Evolutionary conservation across 2,888 invertebrate genomes (phyloP).

Genomic region (Anoplius nigerrimus): DNA sequence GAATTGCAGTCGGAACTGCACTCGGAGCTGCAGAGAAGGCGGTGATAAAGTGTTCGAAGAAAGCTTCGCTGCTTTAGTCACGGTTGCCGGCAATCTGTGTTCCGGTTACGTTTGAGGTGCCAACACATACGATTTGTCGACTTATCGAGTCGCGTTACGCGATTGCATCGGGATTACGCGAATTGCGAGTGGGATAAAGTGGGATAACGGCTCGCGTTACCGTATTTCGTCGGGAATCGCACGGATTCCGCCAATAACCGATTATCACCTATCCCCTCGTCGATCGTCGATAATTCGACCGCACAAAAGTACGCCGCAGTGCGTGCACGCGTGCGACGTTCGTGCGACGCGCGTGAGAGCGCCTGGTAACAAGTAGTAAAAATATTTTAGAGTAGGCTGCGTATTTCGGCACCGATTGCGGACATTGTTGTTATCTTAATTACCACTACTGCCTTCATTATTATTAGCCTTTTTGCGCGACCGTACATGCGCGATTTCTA

Average conservation of each 20-base stretch:
- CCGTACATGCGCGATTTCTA: constrained; percentile 4
- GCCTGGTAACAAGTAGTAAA: constrained; percentile 51
- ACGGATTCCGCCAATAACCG: constrained; percentile 24
- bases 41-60: no score
- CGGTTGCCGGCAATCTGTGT: no score
- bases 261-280: constrained; percentile 32
- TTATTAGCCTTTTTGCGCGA: constrained; percentile 14
- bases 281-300: constrained; percentile 7
- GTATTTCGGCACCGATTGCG: constrained; percentile 40
- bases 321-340: no score
- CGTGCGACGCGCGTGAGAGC: background rate
- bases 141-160: background rate
- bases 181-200: background rate
- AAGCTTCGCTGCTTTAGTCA: no score
- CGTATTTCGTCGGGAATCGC: constrained; percentile 16
- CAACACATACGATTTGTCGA: no score
- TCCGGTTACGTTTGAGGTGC: no score
- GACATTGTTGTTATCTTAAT: constrained; percentile 48
- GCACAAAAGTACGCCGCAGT: constrained; percentile 19
- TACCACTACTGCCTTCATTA: constrained; percentile 26
- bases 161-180: background rate
- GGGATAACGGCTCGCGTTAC: background rate
- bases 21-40: no score
- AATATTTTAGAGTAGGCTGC: constrained; percentile 44
- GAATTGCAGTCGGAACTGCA: no score